Base-by-base conservation (phyloP, 2,888 invertebrate species). In the Liodrosophila aerea region DNA sequence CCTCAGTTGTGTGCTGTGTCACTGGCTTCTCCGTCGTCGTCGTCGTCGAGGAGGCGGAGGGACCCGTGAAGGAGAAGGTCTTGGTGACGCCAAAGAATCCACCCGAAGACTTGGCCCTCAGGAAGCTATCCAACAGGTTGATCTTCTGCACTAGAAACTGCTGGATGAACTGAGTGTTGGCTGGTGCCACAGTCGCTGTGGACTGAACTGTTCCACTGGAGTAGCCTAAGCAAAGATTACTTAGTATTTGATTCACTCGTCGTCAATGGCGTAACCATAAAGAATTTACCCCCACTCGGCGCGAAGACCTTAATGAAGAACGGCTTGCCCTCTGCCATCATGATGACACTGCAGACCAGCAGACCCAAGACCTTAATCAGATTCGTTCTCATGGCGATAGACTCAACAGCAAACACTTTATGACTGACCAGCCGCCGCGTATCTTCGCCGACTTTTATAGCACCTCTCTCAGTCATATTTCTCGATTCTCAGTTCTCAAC, bases 261-360 rank as follows among this genome's bases (percentile, higher is more conserved):
- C 2, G n/a, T 9, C 3, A n/a, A n/a, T n/a, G n/a, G n/a, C 29
- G 1, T 8, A 34, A 9, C n/a, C 31, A 4, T 1, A 1, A 7
- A 27, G 11, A 34, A 33, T 31, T 60, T 77, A 82, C 72, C 65
- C 49, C 54, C 53, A 62, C 52, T 64, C n/a, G 78, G 80, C 5
- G 69, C 36, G n/a, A 78, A 69, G n/a, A 78, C 60, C 61, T 85
- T 78, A 1, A 85, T 16, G 16, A 78, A 50, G 8, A 78, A 15
- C 11, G 78, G 78, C 39, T 82, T 85, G 0, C 65, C 56, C 8
- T 78, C 62, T 1, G 62, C 53, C 46, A 58, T 56, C 7, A 46
- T 27, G 18, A 56, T 49, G 37, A 43, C 51, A 40, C 72, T 63
- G 9, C 60, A 69, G 4, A 64, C 16, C 16, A 85, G 46, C 45